Conservation (phyloP, 1,140 invertebrate species). For the Caenorhabditis remanei region DNA sequence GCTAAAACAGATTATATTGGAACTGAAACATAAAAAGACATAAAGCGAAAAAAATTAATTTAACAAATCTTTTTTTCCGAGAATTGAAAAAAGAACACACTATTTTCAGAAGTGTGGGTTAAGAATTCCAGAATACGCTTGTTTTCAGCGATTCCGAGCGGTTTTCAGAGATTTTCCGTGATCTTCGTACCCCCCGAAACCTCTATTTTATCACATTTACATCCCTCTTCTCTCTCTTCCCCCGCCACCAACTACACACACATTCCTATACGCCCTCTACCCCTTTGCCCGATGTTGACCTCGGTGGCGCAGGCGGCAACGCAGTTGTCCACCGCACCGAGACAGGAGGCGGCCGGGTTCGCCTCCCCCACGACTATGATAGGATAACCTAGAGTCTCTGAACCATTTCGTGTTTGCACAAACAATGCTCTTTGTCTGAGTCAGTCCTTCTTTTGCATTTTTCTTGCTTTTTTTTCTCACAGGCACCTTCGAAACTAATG, state of each 20-base stretch:
- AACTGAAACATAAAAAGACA: too few relatives aligned
- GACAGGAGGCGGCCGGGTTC: not conserved
- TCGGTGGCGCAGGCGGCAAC: constrained; percentile 37
- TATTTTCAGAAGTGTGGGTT: too few relatives aligned
- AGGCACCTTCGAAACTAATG: too few relatives aligned
- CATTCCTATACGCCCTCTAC: not conserved
- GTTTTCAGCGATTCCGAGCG: too few relatives aligned
- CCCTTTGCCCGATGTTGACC: not conserved
- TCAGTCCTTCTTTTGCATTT: constrained; percentile 33
- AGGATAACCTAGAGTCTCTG: constrained; percentile 56
- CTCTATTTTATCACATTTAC: too few relatives aligned
- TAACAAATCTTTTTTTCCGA: too few relatives aligned
- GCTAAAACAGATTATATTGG: too few relatives aligned
- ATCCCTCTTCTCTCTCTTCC: not conserved
- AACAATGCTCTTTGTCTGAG: constrained; percentile 53
- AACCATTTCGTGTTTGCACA: constrained; percentile 54
- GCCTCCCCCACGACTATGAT: constrained; percentile 29
- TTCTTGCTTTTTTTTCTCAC: not conserved
- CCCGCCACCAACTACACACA: not conserved
- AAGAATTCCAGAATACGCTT: too few relatives aligned
- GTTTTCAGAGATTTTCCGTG: too few relatives aligned
- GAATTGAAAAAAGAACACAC: too few relatives aligned
- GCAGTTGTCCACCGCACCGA: not conserved
- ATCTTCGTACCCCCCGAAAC: too few relatives aligned
- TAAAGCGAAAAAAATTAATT: too few relatives aligned